Evolutionary conservation across 1,140 invertebrate species (phyloP).

Genomic region (Zaprionus camerounensis): DNA sequence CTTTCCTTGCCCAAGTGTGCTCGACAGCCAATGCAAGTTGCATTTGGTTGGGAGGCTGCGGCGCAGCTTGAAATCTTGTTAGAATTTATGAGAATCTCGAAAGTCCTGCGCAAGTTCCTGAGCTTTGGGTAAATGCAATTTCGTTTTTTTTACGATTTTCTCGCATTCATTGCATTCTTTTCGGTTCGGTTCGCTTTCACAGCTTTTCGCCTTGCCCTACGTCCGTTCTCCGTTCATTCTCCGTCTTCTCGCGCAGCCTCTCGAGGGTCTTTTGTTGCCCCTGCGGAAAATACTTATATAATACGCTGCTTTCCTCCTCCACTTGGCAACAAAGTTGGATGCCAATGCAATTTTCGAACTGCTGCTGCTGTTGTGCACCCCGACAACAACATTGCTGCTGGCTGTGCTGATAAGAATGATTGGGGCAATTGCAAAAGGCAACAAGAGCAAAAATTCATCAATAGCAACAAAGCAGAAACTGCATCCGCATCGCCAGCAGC

Average conservation of each 20-base stretch:
- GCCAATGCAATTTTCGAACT: constrained; percentile 39
- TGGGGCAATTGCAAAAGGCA: constrained; percentile 56
- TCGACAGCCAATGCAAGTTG: constrained; percentile 32
- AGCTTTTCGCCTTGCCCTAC: constrained; percentile 56
- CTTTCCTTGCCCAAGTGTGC: neutral
- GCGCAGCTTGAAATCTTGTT: constrained; percentile 80
- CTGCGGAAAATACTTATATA: constrained; percentile 55
- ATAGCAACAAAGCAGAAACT: constrained; percentile 27
- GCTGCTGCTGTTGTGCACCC: constrained; percentile 42
- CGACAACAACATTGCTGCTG: constrained; percentile 54
- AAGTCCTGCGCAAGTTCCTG: constrained; percentile 79
- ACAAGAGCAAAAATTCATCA: constrained; percentile 32
- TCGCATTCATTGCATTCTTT: constrained; percentile 61
- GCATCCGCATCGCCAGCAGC: constrained; percentile 10
- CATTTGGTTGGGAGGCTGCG: constrained; percentile 36
- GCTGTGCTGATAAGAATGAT: constrained; percentile 76
- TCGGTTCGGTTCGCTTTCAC: constrained; percentile 58
- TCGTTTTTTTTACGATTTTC: constrained; percentile 72
- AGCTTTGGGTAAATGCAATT: constrained; percentile 79
- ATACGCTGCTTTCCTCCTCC: constrained; percentile 57
- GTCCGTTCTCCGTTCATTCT: constrained; percentile 1
- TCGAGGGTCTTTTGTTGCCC: constrained; percentile 57
- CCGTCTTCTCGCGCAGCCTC: neutral
- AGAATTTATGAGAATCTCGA: constrained; percentile 81
- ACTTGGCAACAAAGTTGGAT: constrained; percentile 73